phyloP scores from a whole-genome alignment of 2,797 vertebrate species.

The Melanotaenia parkinsoni region DNA sequence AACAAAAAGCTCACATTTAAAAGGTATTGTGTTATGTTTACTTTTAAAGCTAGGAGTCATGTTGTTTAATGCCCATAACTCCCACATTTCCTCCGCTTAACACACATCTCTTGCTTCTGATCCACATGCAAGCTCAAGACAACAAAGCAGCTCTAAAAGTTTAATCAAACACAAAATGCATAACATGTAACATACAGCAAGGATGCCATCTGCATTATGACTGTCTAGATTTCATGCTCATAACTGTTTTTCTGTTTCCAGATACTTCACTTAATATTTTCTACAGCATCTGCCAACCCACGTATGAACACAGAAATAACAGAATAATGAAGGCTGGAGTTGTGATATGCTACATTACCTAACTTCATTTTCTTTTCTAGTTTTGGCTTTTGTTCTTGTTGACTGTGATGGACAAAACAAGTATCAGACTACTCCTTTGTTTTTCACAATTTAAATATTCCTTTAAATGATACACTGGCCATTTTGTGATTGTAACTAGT shows the following conservation, averaged over 20 bases:
- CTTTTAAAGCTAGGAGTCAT: not conserved
- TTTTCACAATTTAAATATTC: not conserved
- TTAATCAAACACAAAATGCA: not conserved
- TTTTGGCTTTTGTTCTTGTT: not conserved
- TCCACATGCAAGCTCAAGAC: not conserved
- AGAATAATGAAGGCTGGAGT: not conserved
- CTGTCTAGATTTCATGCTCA: not conserved
- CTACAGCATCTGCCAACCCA: conserved; percentile 1
- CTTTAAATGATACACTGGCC: not conserved
- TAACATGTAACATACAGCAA: not conserved
- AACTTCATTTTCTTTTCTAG: conserved; percentile 3
- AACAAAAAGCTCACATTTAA: conserved; percentile 6
- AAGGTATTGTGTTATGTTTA: not conserved
- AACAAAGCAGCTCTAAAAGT: not conserved
- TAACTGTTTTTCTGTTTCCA: not conserved
- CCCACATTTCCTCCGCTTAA: not conserved
- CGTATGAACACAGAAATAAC: not conserved
- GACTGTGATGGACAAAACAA: conserved; percentile 8
- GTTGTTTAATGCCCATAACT: conserved; percentile 3
- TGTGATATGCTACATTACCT: conserved; percentile 15
- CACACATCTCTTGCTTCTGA: not conserved
- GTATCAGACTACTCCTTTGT: conserved; percentile 15
- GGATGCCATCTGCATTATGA: not conserved
- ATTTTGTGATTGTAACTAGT: not conserved
- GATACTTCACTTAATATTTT: not conserved